These are phyloP conservation scores for Sisyra nigra DNA, from an alignment of 2,888 invertebrate species.

Conservation along the genomic window DNA sequence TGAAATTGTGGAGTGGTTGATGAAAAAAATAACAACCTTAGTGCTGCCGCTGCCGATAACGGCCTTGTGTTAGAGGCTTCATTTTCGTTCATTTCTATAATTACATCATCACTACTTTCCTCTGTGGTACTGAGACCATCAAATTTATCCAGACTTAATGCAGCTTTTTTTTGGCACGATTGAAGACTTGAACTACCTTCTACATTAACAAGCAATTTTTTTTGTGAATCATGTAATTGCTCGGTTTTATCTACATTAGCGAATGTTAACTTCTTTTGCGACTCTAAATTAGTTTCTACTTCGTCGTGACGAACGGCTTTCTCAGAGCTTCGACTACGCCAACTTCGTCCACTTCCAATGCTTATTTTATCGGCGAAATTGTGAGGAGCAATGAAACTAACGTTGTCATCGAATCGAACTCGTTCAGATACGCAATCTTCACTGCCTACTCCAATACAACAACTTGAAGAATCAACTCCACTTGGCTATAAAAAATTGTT, in stretches of 20 bases:
- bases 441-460: slow-evolving; percentile 18
- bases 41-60: slow-evolving; percentile 29
- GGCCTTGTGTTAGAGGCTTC: slow-evolving; percentile 24
- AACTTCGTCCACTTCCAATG: slow-evolving; percentile 27
- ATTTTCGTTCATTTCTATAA: slow-evolving; percentile 23
- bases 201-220: slow-evolving; percentile 9
- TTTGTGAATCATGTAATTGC: too few species aligned
- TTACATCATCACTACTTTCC: slow-evolving; percentile 25
- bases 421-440: slow-evolving; percentile 42
- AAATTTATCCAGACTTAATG: slow-evolving; percentile 13
- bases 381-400: slow-evolving; percentile 32
- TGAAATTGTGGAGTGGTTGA: slow-evolving; percentile 16
- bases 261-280: too few species aligned
- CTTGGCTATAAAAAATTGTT: slow-evolving; percentile 21
- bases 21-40: slow-evolving; percentile 36
- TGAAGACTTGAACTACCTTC: slow-evolving; percentile 10
- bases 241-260: too few species aligned
- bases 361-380: slow-evolving; percentile 27
- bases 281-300: too few species aligned
- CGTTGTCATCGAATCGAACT: slow-evolving; percentile 47
- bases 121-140: slow-evolving; percentile 15
- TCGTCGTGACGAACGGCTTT: background rate
- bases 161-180: slow-evolving; percentile 9
- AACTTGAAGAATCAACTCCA: slow-evolving; percentile 27
- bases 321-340: slow-evolving; percentile 18